Percentiles rank a stretch among this genome's conserved stretches.
These are phyloP conservation scores for Phytoseiulus persimilis DNA, from an alignment of 2,888 invertebrate genomes.

Conservation along the genomic window DNA sequence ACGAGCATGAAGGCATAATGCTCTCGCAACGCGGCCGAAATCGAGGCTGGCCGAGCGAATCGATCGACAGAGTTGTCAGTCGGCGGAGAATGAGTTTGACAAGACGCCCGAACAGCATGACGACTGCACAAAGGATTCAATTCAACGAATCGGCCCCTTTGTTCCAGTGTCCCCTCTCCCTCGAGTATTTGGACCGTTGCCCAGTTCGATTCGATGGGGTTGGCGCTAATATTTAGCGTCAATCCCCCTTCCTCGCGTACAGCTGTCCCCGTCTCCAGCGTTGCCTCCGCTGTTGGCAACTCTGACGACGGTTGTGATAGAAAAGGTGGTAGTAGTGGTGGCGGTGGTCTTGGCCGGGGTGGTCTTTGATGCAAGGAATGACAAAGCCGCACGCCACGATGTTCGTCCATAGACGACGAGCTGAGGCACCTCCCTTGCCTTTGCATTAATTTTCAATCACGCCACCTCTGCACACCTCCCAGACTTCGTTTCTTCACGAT, in stretches of 20 bases:
- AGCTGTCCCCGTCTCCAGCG: not conserved
- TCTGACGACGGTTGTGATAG: not conserved
- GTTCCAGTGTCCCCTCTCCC: not conserved
- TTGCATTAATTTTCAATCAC: conserved; percentile 39
- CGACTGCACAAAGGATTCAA: not conserved
- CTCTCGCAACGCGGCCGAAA: not conserved
- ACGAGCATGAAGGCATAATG: not conserved
- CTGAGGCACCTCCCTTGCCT: not conserved
- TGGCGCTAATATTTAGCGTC: not conserved
- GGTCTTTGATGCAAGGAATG: conserved; percentile 37
- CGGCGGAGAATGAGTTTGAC: not conserved
- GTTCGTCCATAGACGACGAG: conserved; percentile 7
- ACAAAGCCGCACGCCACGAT: conserved; percentile 32
- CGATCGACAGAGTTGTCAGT: not conserved
- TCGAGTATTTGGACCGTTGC: not conserved
- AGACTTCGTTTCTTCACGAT: not conserved
- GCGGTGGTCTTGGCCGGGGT: not conserved
- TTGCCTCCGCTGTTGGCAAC: not conserved
- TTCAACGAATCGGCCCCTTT: not conserved
- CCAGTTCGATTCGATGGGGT: not conserved
- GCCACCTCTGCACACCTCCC: conserved; percentile 11
- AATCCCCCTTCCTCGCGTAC: not conserved
- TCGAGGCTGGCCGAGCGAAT: not conserved
- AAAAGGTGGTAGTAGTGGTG: not conserved
- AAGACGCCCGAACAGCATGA: not conserved